Base-by-base conservation (phyloP, 2,113 vertebrate species). In the Theropithecus gelada region DNA sequence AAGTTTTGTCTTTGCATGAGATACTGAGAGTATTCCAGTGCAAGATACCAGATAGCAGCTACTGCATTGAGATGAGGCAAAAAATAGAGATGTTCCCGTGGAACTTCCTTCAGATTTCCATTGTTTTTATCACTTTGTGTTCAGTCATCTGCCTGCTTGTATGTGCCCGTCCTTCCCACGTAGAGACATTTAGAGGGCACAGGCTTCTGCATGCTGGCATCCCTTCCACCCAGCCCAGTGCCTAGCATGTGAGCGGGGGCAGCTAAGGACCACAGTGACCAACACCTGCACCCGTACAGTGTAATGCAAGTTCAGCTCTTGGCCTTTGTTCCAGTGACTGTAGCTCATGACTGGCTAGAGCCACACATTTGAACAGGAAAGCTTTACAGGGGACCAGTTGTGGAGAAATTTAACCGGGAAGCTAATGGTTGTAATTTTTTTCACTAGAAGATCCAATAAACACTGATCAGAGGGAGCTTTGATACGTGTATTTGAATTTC, bases 221-320 rank as follows among this genome's bases (percentile, higher is more conserved):
- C 64, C 52, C n/a, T 30, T 4, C 4, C 27, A 2, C 48, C 27
- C 94, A 1, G 17, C 38, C 4, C 1, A 3, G 27, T 35, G 9
- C 18, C 78, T 2, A 6, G 35, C 45, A 4, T 4, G 1, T 8
- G 2, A 14, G 38, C 18, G 4, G 3, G 4, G 43, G 43, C 23
- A 2, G 17, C 87, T 1, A 2, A 35, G 40, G 20, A 48, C n/a
- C 38, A 1, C 35, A 5, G 20, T 5, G 32, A 18, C 85, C 1
- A 2, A 30, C 9, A 12, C 23, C 59, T 0, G 1, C 1, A 35
- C 43, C 12, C 27, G 2, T n/a, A 8, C 40, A 1, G 0, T 3
- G 23, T 11, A 10, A 14, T 57, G 85, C 43, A 40, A 80, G 40
- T 2, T 20, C 38, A 5, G 6, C 6, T 80, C 27, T 38, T 17